These are phyloP conservation scores for Anneissia japonica DNA, from an alignment of 35 echinoderm and acorn worm genomes.

Conservation along the genomic window DNA sequence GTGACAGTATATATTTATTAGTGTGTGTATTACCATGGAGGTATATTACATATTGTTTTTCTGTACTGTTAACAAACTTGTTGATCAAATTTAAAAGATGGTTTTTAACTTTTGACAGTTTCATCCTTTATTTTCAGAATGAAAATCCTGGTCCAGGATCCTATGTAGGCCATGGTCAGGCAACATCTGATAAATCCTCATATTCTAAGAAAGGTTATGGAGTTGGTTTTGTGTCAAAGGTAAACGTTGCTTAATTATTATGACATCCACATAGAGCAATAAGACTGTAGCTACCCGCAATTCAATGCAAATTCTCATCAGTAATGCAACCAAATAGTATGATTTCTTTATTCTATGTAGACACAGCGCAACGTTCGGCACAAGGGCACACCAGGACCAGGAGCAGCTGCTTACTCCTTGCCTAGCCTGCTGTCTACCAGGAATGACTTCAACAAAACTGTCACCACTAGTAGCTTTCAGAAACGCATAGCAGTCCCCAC, in stretches of 20 bases:
- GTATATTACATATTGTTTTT: neutral
- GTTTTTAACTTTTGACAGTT: too few relatives aligned
- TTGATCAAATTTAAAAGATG: neutral
- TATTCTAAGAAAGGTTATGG: constrained; percentile 94
- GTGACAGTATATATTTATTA: too few relatives aligned
- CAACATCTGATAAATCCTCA: constrained; percentile 47
- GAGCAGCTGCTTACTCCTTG: constrained; percentile 71
- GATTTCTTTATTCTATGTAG: constrained; percentile 42
- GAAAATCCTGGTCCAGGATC: constrained; percentile 93
- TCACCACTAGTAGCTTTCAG: constrained; percentile 69
- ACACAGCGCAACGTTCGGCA: constrained; percentile 30
- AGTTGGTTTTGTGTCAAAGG: constrained; percentile 98
- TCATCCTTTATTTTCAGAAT: constrained; percentile 48
- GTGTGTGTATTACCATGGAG: too few relatives aligned
- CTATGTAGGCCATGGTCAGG: constrained; percentile 34
- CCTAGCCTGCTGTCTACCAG: constrained; percentile 70
- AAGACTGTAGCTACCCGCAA: neutral
- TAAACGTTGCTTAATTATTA: constrained; percentile 13
- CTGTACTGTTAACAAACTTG: neutral
- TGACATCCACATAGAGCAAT: neutral
- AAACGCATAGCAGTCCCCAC: constrained; percentile 58
- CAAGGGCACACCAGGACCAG: constrained; percentile 71
- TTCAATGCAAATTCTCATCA: neutral
- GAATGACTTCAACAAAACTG: constrained; percentile 69
- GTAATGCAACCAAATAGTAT: too few relatives aligned